phyloP scores from a whole-genome alignment of 2,888 invertebrate species.

The Trisateles emortualis region DNA sequence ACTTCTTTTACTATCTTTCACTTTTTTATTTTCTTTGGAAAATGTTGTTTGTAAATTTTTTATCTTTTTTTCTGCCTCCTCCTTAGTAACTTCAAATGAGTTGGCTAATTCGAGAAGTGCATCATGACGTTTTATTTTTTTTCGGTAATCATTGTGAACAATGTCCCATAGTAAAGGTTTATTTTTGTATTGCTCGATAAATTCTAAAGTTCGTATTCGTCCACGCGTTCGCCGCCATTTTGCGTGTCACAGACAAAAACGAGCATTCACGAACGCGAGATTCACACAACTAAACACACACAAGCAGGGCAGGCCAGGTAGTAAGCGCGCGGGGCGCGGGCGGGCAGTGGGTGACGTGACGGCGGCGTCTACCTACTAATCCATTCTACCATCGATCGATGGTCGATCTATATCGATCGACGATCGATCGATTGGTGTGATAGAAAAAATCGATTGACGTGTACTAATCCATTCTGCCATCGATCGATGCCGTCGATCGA shows the following conservation, averaged over 20 bases:
- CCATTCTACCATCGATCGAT: conserved; percentile 23
- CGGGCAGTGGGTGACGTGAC: conserved; percentile 15
- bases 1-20: no score
- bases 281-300: conserved; percentile 29
- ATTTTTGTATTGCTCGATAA: conserved; percentile 48
- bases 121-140: conserved; percentile 44
- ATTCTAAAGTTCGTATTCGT: conserved; percentile 49
- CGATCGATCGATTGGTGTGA: no score
- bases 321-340: conserved; percentile 17
- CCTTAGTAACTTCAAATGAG: conserved; percentile 41
- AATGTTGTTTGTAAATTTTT: conserved; percentile 40
- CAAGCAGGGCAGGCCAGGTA: conserved; percentile 18
- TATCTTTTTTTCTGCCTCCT: conserved; percentile 41
- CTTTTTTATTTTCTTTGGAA: conserved; percentile 43
- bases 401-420: conserved; percentile 3
- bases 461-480: conserved; percentile 23
- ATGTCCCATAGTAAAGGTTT: conserved; percentile 48
- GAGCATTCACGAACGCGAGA: conserved; percentile 27
- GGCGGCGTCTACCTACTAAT: conserved; percentile 7
- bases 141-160: conserved; percentile 40
- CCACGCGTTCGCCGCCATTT: conserved; percentile 47
- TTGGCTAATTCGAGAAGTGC: conserved; percentile 40
- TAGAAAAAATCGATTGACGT: conserved; percentile 29
- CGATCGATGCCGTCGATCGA: no score
- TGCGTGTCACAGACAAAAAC: conserved; percentile 31